These are phyloP conservation scores for Agelaius phoeniceus DNA, from an alignment of 2,113 vertebrate species.

Conservation along the genomic window DNA sequence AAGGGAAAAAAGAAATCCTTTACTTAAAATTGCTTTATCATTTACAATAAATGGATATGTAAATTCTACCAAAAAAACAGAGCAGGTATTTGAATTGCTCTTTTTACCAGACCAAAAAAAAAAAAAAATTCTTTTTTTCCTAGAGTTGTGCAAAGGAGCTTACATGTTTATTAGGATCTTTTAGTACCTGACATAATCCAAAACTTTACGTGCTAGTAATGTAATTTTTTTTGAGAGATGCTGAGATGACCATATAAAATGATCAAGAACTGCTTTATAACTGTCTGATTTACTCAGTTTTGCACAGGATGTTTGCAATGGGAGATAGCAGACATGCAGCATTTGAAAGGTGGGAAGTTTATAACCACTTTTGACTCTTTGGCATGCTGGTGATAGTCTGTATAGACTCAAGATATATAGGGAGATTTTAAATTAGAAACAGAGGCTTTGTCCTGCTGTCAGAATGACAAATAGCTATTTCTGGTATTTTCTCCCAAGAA, in stretches of 20 bases:
- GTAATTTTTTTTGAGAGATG: background rate
- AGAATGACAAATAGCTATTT: background rate
- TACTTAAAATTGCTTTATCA: background rate
- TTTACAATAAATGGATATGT: background rate
- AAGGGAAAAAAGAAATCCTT: background rate
- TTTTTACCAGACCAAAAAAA: background rate
- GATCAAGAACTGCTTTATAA: background rate
- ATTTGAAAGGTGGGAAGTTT: background rate
- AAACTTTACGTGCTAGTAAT: background rate
- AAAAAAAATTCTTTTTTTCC: background rate
- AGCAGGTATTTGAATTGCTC: background rate
- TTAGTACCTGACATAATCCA: background rate
- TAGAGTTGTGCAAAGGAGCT: background rate
- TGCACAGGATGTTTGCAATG: background rate
- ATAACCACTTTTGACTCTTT: background rate
- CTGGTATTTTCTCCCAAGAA: background rate
- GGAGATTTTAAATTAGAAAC: background rate
- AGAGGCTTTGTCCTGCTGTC: background rate
- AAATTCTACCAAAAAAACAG: background rate
- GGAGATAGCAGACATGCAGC: background rate
- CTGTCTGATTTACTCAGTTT: background rate
- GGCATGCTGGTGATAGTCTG: background rate
- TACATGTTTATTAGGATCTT: accelerated
- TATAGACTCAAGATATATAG: background rate
- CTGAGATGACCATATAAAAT: background rate